phyloP scores from a whole-genome alignment of 1,140 invertebrate species.

The Tribolium madens region DNA sequence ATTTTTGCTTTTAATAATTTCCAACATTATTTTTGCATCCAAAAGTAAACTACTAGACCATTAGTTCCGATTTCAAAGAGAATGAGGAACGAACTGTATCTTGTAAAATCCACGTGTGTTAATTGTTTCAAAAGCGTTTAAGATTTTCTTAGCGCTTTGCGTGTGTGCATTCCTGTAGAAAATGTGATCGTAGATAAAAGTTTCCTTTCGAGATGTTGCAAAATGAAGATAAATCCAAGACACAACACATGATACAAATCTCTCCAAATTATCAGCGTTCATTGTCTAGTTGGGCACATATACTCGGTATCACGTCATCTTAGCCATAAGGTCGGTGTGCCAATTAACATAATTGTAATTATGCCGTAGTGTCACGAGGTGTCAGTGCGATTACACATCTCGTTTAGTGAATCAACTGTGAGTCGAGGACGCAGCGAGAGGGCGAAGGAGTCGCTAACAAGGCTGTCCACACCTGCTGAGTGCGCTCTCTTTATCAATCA shows the following conservation, averaged over 20 bases:
- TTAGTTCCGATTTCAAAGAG: background rate
- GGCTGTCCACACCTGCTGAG: slow-evolving; percentile 54
- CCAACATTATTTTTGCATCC: no score
- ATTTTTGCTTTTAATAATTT: no score
- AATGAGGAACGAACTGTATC: background rate
- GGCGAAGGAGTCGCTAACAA: slow-evolving; percentile 47
- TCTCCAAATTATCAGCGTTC: background rate
- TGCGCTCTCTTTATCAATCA: slow-evolving; percentile 50
- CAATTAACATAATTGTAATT: slow-evolving; percentile 52
- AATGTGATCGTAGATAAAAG: background rate
- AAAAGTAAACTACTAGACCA: no score
- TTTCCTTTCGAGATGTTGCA: background rate
- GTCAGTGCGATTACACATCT: slow-evolving; percentile 48
- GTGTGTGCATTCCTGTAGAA: background rate
- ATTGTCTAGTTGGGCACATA: slow-evolving; percentile 5
- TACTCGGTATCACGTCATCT: background rate
- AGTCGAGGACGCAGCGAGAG: slow-evolving; percentile 28
- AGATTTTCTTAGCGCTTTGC: background rate
- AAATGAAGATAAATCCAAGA: background rate
- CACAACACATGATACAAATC: slow-evolving; percentile 4
- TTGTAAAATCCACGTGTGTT: background rate
- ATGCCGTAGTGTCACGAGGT: slow-evolving; percentile 46
- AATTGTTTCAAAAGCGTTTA: background rate
- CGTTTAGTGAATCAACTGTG: slow-evolving; percentile 46
- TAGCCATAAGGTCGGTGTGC: slow-evolving; percentile 14